Conservation (phyloP, 37 sponge, comb jelly and placozoan species). For the Cliona cf. orientalis region DNA sequence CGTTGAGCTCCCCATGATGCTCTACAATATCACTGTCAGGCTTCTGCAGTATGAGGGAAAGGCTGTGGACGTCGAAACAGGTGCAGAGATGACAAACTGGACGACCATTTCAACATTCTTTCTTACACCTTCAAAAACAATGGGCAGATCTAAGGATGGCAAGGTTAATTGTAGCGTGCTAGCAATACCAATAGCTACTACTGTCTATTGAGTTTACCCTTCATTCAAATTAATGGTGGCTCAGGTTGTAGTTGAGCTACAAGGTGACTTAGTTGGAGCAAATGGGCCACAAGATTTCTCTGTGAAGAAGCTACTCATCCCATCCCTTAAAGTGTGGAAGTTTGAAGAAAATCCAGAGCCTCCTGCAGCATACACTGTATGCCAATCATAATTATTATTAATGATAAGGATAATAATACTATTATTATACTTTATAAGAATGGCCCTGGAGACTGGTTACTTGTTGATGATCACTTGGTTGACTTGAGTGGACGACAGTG, state of each 20-base stretch:
- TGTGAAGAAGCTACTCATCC: slow-evolving; percentile 64
- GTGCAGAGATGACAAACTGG: slow-evolving; percentile 29
- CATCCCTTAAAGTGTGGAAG: slow-evolving; percentile 46
- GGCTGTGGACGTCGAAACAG: neutral
- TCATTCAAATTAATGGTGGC: neutral
- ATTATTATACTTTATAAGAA: slow-evolving; percentile 16
- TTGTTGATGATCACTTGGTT: slow-evolving; percentile 66
- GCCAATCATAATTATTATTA: neutral
- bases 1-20: slow-evolving; percentile 55
- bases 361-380: slow-evolving; percentile 24
- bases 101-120: slow-evolving; percentile 47
- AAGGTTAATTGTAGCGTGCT: slow-evolving; percentile 36
- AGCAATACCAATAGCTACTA: neutral
- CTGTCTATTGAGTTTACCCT: neutral
- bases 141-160: slow-evolving; percentile 72
- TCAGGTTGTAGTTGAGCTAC: slow-evolving; percentile 71
- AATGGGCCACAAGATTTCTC: slow-evolving; percentile 54
- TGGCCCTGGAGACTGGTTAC: slow-evolving; percentile 76
- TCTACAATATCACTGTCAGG: slow-evolving; percentile 68
- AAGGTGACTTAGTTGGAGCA: slow-evolving; percentile 70
- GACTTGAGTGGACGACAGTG: slow-evolving; percentile 68
- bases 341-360: slow-evolving; percentile 2
- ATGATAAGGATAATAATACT: neutral
- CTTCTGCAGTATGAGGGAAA: slow-evolving; percentile 54
- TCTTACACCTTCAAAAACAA: slow-evolving; percentile 45